These are phyloP conservation scores for Raphicerus campestris DNA, from an alignment of 2,113 vertebrate genomes.

Conservation along the genomic window DNA sequence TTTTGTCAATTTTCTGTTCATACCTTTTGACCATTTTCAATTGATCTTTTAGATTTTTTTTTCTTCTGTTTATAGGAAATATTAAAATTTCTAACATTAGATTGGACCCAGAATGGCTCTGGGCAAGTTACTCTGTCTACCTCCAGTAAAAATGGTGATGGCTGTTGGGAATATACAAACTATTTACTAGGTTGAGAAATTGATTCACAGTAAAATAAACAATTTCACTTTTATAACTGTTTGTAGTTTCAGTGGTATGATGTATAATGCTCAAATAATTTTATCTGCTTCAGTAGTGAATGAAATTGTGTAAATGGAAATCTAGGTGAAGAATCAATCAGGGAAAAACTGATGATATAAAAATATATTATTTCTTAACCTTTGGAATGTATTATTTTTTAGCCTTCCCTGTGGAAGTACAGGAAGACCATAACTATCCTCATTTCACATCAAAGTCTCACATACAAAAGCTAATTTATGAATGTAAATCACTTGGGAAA, in stretches of 20 bases:
- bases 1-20: slow-evolving; percentile 6
- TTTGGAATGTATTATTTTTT: slow-evolving; percentile 55
- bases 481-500: slow-evolving; percentile 63
- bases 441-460: slow-evolving; percentile 53
- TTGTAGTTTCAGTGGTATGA: slow-evolving; percentile 25
- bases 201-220: background rate
- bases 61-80: background rate
- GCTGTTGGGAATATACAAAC: background rate
- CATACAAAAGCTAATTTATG: slow-evolving; percentile 50
- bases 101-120: background rate
- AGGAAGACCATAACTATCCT: slow-evolving; percentile 1
- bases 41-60: background rate
- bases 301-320: slow-evolving; percentile 45
- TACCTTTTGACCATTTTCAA: background rate
- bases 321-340: slow-evolving; percentile 39
- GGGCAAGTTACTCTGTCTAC: background rate
- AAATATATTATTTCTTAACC: slow-evolving; percentile 38
- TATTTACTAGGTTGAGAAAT: background rate
- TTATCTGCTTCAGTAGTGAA: background rate
- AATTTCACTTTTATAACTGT: slow-evolving; percentile 19
- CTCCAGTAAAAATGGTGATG: background rate
- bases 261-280: background rate
- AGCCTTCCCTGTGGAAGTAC: slow-evolving; percentile 12
- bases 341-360: slow-evolving; percentile 13
- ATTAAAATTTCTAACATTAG: background rate